Evolutionary conservation across 2,113 vertebrate genomes (phyloP).

Genomic region (Lethenteron reissneri): DNA sequence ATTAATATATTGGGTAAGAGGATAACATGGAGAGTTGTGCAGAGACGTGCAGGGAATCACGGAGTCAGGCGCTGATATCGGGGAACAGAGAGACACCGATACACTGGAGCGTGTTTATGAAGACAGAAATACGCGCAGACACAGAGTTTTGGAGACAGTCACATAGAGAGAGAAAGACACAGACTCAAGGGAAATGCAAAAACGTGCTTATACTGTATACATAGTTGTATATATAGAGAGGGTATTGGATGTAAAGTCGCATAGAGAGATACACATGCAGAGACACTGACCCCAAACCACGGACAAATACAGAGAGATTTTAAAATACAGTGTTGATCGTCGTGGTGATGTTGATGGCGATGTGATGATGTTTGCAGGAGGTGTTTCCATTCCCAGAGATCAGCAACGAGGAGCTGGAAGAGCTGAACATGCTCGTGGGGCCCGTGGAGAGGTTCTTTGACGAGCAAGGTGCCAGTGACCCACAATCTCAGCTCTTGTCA

Average conservation of each 20-base stretch:
- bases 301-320: background rate
- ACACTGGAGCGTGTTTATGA: background rate
- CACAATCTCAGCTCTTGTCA: no score
- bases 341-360: background rate
- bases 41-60: background rate
- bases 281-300: background rate
- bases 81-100: background rate
- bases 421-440: conserved; percentile 55
- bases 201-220: no score
- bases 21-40: background rate
- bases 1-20: no score
- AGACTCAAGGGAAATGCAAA: background rate
- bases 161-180: background rate
- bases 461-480: conserved; percentile 35
- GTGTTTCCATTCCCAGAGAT: conserved; percentile 88
- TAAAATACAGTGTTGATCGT: background rate
- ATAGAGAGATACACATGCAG: background rate
- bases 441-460: conserved; percentile 74
- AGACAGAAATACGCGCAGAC: background rate
- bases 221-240: no score
- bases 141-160: background rate
- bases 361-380: conserved; percentile 30
- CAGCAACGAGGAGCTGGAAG: conserved; percentile 54
- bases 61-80: background rate
- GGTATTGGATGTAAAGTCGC: no score